Evolutionary conservation across 1,140 invertebrate species (phyloP).

Genomic region (Aphelenchoides besseyi): DNA sequence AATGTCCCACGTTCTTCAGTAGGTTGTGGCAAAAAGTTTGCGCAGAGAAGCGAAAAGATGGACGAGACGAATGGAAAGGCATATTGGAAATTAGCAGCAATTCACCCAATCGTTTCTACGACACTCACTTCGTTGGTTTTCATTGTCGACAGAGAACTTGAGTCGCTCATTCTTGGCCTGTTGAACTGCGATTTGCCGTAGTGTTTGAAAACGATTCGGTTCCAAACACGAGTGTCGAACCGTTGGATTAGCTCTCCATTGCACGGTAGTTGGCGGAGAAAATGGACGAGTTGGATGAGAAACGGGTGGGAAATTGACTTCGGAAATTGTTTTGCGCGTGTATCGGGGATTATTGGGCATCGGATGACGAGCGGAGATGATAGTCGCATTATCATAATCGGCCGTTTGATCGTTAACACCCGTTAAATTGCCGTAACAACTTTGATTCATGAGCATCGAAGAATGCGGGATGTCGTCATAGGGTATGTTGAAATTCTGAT

Average conservation of each 20-base stretch:
- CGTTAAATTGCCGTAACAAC: neutral
- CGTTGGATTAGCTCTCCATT: neutral
- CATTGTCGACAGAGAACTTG: neutral
- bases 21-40: neutral
- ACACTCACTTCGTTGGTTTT: neutral
- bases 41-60: neutral
- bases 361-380: constrained; percentile 4
- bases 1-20: neutral
- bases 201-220: neutral
- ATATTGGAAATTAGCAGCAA: neutral
- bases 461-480: neutral
- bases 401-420: neutral
- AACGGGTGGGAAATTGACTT: neutral
- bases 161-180: neutral
- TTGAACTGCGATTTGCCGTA: neutral
- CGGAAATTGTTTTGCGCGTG: constrained; percentile 1
- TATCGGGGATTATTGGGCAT: neutral
- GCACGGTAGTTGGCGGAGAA: neutral
- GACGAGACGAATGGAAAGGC: neutral
- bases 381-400: constrained; percentile 1
- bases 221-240: neutral
- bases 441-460: constrained; percentile 5
- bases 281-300: neutral
- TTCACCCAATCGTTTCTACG: neutral
- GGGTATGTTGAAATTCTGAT: neutral